phyloP scores from a whole-genome alignment of 2,888 invertebrate species.

The Epinotia brunnichana region DNA sequence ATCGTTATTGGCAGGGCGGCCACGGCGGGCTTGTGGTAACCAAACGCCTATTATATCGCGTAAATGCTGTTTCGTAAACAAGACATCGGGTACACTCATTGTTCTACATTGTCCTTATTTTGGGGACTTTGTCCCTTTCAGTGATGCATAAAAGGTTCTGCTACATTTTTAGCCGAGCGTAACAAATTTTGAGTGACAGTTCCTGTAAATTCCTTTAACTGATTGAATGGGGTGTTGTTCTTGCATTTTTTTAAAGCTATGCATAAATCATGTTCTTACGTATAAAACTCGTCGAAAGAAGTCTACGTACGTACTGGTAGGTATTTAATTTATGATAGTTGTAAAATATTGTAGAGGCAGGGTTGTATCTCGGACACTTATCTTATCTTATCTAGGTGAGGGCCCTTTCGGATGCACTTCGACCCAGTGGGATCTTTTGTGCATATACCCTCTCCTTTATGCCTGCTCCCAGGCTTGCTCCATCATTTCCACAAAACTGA shows the following conservation, averaged over 20 bases:
- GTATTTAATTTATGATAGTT: conserved; percentile 24
- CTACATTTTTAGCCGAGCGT: conserved; percentile 60
- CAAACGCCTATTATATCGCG: conserved; percentile 59
- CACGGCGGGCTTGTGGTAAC: conserved; percentile 72
- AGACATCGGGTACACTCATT: conserved; percentile 70
- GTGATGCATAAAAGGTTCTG: conserved; percentile 54
- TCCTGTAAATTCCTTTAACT: conserved; percentile 55
- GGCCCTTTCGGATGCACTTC: too few species aligned
- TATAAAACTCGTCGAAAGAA: conserved; percentile 5
- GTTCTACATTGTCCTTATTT: conserved; percentile 55
- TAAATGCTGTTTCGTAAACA: conserved; percentile 74
- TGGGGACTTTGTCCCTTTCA: conserved; percentile 51
- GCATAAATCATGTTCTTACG: conserved; percentile 22
- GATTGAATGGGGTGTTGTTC: conserved; percentile 54
- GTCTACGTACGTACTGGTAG: neutral
- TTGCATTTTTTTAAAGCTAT: conserved; percentile 46
- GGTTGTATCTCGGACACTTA: too few species aligned
- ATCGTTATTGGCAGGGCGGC: conserved; percentile 47
- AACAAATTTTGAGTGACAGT: conserved; percentile 66
- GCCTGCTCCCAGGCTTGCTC: too few species aligned
- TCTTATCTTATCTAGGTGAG: too few species aligned
- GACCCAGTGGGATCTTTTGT: too few species aligned
- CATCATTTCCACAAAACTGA: too few species aligned
- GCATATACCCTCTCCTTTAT: too few species aligned
- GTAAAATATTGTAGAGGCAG: conserved; percentile 13